phyloP scores from a whole-genome alignment of 1,140 invertebrate genomes.

The Bacillus rossius region DNA sequence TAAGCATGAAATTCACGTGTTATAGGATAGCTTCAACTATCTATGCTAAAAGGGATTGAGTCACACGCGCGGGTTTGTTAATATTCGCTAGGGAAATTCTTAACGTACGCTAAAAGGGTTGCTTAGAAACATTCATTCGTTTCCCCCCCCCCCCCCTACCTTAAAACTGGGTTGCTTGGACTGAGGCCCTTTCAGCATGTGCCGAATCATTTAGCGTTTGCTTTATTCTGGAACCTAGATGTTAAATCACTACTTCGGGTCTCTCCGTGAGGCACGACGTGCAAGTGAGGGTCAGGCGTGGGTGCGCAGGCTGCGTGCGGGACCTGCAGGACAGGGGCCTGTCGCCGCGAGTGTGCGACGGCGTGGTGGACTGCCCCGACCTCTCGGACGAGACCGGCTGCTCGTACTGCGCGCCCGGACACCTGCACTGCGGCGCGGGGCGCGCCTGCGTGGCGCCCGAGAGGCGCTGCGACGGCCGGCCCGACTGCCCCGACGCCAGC shows the following conservation, averaged over 20 bases:
- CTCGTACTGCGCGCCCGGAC: conserved; percentile 63
- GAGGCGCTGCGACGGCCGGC: conserved; percentile 72
- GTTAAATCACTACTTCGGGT: neutral
- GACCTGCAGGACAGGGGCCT: conserved; percentile 63
- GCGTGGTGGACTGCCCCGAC: conserved; percentile 78
- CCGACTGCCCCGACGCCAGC: conserved; percentile 78
- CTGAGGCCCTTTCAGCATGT: no score
- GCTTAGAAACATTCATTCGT: no score
- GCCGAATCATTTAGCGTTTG: neutral
- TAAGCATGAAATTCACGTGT: no score
- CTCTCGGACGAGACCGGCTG: conserved; percentile 73
- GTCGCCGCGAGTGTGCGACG: conserved; percentile 75
- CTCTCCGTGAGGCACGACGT: no score
- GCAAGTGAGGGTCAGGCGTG: no score
- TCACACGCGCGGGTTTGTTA: no score
- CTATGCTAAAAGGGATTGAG: no score
- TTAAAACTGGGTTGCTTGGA: no score
- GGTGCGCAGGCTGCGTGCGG: conserved; percentile 56
- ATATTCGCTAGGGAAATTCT: no score
- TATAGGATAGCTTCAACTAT: no score
- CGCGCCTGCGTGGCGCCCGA: conserved; percentile 62
- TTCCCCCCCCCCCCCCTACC: no score
- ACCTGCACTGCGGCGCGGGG: conserved; percentile 70
- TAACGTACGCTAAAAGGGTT: no score
- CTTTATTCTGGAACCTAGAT: neutral